Evolutionary conservation across 1,140 invertebrate genomes (phyloP), one percentile per base, ranked within the genome.

Genomic region (Hestina assimilis): DNA sequence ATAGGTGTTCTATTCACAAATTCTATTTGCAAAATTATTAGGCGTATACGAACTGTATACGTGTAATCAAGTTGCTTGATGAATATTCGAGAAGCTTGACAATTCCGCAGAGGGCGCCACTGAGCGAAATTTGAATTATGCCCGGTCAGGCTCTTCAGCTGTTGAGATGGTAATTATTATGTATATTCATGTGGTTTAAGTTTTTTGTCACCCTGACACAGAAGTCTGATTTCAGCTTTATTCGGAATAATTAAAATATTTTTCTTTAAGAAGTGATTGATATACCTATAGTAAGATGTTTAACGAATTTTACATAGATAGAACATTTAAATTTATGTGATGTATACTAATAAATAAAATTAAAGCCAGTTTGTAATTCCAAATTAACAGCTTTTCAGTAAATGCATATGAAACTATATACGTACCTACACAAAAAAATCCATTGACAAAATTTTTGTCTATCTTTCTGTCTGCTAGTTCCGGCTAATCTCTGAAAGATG

Each of bases 51-150:
- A 17, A 38, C 52, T 55, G 46, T 38, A 42, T 47, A 43, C 60
- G 29, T 54, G 65, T 71, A 71, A 73, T 75, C 57, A 62, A 69
- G 60, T 51, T 60, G 45, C 40, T 48, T 70, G 59, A 70, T 73
- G 72, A 75, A 75, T 75, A 75, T 75, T 72, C 69, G 50, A 71
- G 65, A 60, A 63, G 63, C 51, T 63, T 52, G 54, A 57, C 54
- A 50, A 48, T 64, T 69, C 55, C 7, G 14, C 26, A 64, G 64
- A 72, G 66, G 65, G 72, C 57, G 62, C 63, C 51, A 70, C 68
- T 67, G 63, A 62, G 57, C 60, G 56, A 63, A 45, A 61, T 67
- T 68, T 77, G 66, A 74, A 75, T 72, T 78, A 75, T 73, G 75
- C 70, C 41, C 55, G 52, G 65, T 72, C 75, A 75, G 69, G 57